Base-by-base conservation (phyloP, 53 echinoderm and acorn worm genomes). In the Astropecten irregularis region DNA sequence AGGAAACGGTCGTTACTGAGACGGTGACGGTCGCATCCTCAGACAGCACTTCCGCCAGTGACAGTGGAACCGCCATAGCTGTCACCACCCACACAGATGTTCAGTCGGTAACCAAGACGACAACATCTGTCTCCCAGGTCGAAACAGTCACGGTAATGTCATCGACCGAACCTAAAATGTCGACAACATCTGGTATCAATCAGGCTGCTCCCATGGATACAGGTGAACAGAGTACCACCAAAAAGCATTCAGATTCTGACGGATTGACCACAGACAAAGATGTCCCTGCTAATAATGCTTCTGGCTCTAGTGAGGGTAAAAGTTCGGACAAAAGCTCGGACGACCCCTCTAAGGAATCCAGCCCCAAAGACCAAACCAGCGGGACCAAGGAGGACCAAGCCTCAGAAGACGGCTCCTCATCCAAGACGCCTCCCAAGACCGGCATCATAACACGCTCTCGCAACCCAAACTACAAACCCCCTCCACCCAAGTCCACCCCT, bases 381-480 rank as follows among this genome's bases (percentile, higher is more conserved):
- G 42, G 42, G 40, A 54, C 50, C 61, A 74, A 64, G 49, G 86
- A 56, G 13, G 27, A 16, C 18, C 36, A 18, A 34, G 57, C 37
- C 60, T 13, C 40, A 40, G 73, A 40, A 34, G 52, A 31, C 16
- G 65, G 59, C 18, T 16, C 49, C 34, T 18, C 74, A 3, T 14
- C 49, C 32, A 40, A 64, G 18, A 20, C 77, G 25, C 13, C 76
- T 10, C 52, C 70, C 46, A 49, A 65, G 13, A 65, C 40, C 3
- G 90, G 79, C 48, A 54, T 99, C 69, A 99, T 99, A 94, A 99
- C 99, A 6, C 65, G 99, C 21, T 99, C 99, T n/a, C 82, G 92
- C 4, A 99, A 99, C 68, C 99, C 99, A 30, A 94, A 99, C 81
- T 99, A 99, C 77, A 99, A 99, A 38, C 99, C 99, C 10, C 99